phyloP scores from a whole-genome alignment of 2,113 vertebrate species.

The Tinamus guttatus region DNA sequence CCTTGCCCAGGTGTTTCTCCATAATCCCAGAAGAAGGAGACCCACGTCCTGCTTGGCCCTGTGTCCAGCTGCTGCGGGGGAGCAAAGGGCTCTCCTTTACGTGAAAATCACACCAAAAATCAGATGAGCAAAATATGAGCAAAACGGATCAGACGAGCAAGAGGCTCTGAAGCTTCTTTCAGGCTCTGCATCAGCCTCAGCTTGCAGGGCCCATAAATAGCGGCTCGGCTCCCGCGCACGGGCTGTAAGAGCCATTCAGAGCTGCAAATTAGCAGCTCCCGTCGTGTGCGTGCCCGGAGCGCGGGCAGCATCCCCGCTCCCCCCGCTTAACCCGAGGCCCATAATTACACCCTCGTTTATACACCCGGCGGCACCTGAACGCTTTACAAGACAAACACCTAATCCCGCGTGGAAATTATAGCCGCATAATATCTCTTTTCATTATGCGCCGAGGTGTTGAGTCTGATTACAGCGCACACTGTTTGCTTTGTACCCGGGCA shows the following conservation, averaged over 20 bases:
- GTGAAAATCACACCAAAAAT: rapidly evolving
- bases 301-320: slow-evolving; percentile 7
- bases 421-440: slow-evolving; percentile 60
- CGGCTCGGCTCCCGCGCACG: no score
- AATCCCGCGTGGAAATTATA: slow-evolving; percentile 46
- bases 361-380: slow-evolving; percentile 38
- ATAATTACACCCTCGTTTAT: slow-evolving; percentile 32
- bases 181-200: neutral
- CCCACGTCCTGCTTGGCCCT: neutral
- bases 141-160: no score
- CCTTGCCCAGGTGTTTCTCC: rapidly evolving
- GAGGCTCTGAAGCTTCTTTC: no score
- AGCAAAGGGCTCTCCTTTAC: neutral
- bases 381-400: slow-evolving; percentile 53
- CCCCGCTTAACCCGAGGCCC: slow-evolving; percentile 38
- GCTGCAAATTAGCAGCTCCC: neutral
- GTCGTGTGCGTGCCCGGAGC: neutral
- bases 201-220: neutral
- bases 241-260: slow-evolving; percentile 9
- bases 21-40: rapidly evolving
- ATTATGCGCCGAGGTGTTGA: slow-evolving; percentile 36
- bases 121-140: neutral
- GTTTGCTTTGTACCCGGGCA: slow-evolving; percentile 49
- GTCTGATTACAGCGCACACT: slow-evolving; percentile 54
- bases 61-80: rapidly evolving